phyloP scores from a whole-genome alignment of 2,113 vertebrate species.

The Caloenas nicobarica region DNA sequence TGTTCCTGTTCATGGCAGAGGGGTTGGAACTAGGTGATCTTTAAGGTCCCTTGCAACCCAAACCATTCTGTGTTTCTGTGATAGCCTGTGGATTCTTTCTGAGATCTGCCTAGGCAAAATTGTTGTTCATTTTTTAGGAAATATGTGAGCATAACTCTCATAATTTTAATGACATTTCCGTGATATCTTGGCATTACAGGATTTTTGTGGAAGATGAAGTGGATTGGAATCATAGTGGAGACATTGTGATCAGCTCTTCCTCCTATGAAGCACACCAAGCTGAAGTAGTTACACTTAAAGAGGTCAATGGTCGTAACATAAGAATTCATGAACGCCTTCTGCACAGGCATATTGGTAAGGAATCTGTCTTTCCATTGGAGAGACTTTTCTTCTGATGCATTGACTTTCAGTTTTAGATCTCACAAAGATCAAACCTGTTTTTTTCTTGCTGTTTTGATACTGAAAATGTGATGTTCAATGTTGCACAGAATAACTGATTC shows the following conservation, averaged over 20 bases:
- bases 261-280: slow-evolving; percentile 78
- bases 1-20: too few species aligned
- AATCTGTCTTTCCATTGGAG: background rate
- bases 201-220: slow-evolving; percentile 68
- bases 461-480: background rate
- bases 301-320: slow-evolving; percentile 60
- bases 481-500: background rate
- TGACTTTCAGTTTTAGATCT: background rate
- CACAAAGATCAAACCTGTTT: background rate
- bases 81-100: background rate
- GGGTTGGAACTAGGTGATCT: too few species aligned
- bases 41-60: too few species aligned
- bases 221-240: slow-evolving; percentile 69
- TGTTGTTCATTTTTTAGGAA: background rate
- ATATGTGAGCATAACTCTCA: background rate
- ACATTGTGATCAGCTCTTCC: slow-evolving; percentile 72
- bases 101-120: background rate
- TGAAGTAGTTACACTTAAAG: slow-evolving; percentile 70
- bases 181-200: slow-evolving; percentile 40
- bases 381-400: background rate
- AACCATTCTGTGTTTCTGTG: too few species aligned
- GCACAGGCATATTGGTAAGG: slow-evolving; percentile 75
- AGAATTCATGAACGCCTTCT: slow-evolving; percentile 51
- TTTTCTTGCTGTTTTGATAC: background rate
- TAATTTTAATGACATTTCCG: background rate